Evolutionary conservation across 1,140 invertebrate genomes (phyloP), one percentile per base, ranked within the genome.

Genomic region (Drosophila takahashii): DNA sequence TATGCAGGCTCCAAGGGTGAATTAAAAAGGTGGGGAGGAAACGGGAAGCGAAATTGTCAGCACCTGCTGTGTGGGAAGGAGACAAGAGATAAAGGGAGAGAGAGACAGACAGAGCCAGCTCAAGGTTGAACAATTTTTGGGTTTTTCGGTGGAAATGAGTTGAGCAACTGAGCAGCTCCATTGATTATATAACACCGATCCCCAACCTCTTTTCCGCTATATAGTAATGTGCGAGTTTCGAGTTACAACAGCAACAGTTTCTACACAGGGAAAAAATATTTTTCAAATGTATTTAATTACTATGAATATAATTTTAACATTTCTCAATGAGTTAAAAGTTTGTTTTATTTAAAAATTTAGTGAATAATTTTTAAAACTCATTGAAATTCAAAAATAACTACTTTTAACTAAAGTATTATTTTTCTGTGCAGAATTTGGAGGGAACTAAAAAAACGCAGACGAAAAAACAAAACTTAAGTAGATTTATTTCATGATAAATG

Each of bases 401-500:
- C 7, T 8, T 7, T 41, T 15, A 16, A 16, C 7, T 15, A 16
- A 8, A 48, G n/a, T 15, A 1, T 11, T 34, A 16, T 51, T 51
- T 32, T n/a, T 16, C 27, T 34, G 48, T 18, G n/a, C 15, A 32
- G 4, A 11, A 7, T 29, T 34, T 51, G 48, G 48, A 58, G 48
- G 27, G 47, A 34, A 9, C 29, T 32, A 32, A 44, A 26, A 56
- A 53, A 41, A 78, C 60, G 42, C 58, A 39, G 52, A 47, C 60
- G 36, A 44, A 45, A 69, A 37, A 62, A 58, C 39, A 71, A 80
- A 84, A 86, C 53, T 78, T 76, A 48, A 84, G 85, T 87, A 87
- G 84, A 87, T 87, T 89, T 89, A 87, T 89, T 84, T 89, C 79
- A 73, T 89, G 83, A 87, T 87, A 87, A 87, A 87, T 89, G 83